Conservation (phyloP, 1,140 invertebrate genomes). For the Bombus balteatus region DNA sequence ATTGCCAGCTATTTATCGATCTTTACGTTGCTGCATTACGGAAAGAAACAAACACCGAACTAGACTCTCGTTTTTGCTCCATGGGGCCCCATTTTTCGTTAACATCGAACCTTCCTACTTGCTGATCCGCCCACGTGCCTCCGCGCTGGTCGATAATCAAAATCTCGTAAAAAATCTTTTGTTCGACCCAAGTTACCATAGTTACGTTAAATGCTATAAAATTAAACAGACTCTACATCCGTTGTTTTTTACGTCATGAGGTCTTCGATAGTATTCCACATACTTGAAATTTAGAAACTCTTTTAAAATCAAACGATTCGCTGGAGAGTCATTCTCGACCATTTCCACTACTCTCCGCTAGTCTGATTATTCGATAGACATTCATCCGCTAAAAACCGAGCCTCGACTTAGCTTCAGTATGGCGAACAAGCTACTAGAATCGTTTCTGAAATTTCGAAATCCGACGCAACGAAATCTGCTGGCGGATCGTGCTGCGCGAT, state of each 20-base stretch:
- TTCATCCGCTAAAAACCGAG: background rate
- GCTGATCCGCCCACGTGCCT: background rate
- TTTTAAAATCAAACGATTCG: background rate
- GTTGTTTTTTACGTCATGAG: too few species aligned
- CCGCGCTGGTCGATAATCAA: background rate
- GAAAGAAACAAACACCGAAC: background rate
- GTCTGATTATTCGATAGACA: background rate
- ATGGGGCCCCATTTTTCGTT: background rate
- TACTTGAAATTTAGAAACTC: background rate
- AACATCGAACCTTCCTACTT: background rate
- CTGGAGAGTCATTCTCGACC: rapidly evolving
- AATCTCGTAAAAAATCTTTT: background rate
- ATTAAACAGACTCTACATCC: background rate
- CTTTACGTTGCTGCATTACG: background rate
- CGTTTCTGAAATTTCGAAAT: background rate
- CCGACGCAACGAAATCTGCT: conserved; percentile 37
- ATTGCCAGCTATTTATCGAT: conserved; percentile 14
- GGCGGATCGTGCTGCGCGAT: background rate
- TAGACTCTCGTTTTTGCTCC: background rate
- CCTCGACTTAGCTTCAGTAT: too few species aligned
- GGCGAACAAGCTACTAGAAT: background rate
- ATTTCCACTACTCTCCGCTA: background rate
- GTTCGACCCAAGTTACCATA: too few species aligned
- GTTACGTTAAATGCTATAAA: too few species aligned
- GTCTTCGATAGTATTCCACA: too few species aligned